phyloP scores from a whole-genome alignment of 35 echinoderm and acorn worm genomes.

The Hemicentrotus pulcherrimus region DNA sequence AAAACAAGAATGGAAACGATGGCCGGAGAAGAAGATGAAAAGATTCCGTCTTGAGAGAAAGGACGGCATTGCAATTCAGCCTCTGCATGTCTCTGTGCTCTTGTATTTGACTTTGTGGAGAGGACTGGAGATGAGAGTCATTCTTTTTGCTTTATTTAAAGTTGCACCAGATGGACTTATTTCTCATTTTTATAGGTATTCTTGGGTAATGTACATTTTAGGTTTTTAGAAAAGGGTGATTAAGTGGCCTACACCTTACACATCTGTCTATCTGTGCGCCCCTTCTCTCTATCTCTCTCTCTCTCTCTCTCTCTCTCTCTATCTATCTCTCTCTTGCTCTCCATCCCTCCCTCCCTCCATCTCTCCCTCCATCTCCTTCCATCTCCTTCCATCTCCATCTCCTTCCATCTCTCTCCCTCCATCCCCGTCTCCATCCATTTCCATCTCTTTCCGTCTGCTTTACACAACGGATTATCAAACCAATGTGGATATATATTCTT shows the following conservation, averaged over 20 bases:
- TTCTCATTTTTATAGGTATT: too few relatives aligned
- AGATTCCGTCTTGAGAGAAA: neutral
- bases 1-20: neutral
- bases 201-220: too few relatives aligned
- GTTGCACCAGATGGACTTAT: neutral
- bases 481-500: neutral
- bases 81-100: neutral
- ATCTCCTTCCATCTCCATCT: too few relatives aligned
- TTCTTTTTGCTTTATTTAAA: neutral
- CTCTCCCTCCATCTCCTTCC: too few relatives aligned
- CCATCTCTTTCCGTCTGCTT: neutral
- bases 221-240: too few relatives aligned
- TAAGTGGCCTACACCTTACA: neutral
- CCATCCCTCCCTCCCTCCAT: too few relatives aligned
- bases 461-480: neutral
- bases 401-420: neutral
- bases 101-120: neutral
- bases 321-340: neutral
- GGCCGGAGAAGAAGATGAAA: neutral
- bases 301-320: neutral
- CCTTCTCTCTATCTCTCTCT: neutral
- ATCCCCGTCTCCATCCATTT: neutral
- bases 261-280: neutral
- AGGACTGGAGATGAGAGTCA: neutral
- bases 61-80: neutral